Evolutionary conservation across 1,140 invertebrate species (phyloP).

Genomic region (Cydia amplana): DNA sequence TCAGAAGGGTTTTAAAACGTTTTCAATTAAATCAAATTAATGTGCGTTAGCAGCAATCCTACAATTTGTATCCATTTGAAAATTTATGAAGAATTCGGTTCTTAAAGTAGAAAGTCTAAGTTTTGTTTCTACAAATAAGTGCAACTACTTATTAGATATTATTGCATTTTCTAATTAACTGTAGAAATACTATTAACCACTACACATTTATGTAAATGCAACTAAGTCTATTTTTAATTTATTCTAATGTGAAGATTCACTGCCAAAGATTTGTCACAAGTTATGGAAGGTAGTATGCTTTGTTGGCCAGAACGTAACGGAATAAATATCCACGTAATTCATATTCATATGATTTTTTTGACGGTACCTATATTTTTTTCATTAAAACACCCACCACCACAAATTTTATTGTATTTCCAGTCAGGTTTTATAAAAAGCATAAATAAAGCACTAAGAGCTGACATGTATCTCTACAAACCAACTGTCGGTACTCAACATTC

Average conservation of each 20-base stretch:
- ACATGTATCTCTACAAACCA: too few species aligned
- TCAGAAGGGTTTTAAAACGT: not conserved
- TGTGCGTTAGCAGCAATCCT: not conserved
- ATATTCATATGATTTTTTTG: not conserved
- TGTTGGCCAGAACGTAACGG: not conserved
- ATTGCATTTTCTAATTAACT: constrained; percentile 67
- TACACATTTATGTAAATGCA: constrained; percentile 33
- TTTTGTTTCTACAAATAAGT: constrained; percentile 55
- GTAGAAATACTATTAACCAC: constrained; percentile 58
- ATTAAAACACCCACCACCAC: not conserved
- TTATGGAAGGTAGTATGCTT: not conserved
- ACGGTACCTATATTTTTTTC: not conserved
- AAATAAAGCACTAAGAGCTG: not conserved
- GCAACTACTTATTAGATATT: constrained; percentile 76
- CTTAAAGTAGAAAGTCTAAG: constrained; percentile 38
- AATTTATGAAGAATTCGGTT: constrained; percentile 42
- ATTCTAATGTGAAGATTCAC: constrained; percentile 13
- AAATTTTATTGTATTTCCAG: not conserved
- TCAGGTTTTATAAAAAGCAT: not conserved
- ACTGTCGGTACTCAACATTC: too few species aligned
- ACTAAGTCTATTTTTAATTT: constrained; percentile 16
- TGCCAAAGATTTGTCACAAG: not conserved
- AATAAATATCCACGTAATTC: not conserved
- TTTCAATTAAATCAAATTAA: not conserved
- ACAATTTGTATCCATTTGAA: constrained; percentile 16